Evolutionary conservation across 2,888 invertebrate species (phyloP).

Genomic region (Athripsodes cinereus): DNA sequence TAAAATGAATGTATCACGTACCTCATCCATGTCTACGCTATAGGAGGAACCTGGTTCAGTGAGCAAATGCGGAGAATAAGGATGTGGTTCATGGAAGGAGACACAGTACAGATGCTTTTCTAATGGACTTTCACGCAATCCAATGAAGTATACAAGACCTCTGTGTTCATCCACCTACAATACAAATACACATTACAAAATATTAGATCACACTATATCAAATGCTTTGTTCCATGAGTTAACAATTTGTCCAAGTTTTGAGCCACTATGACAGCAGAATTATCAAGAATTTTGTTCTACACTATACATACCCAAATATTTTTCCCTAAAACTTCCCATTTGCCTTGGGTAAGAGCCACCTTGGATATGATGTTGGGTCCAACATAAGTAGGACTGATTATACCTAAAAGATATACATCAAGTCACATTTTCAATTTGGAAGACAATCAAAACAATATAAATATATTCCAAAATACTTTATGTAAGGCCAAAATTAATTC

Average conservation of each 20-base stretch:
- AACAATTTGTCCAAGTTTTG: not conserved
- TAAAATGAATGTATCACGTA: no score
- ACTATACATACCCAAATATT: slow-evolving; percentile 70
- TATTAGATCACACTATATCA: not conserved
- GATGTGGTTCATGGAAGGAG: slow-evolving; percentile 44
- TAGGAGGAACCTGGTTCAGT: slow-evolving; percentile 84
- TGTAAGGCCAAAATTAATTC: no score
- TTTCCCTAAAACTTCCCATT: slow-evolving; percentile 88
- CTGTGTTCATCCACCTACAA: slow-evolving; percentile 62
- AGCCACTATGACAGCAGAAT: no score
- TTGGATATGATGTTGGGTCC: slow-evolving; percentile 63
- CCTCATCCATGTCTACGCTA: slow-evolving; percentile 73
- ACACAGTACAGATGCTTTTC: slow-evolving; percentile 91
- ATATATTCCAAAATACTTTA: no score
- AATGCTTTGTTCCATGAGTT: not conserved
- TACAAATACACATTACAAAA: not conserved
- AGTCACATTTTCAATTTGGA: no score
- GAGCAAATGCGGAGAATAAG: slow-evolving; percentile 62
- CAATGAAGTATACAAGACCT: slow-evolving; percentile 85
- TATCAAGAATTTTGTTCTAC: no score
- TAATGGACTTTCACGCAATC: slow-evolving; percentile 81
- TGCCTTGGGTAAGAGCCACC: slow-evolving; percentile 76
- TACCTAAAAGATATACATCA: slow-evolving; percentile 28
- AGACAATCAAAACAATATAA: no score
- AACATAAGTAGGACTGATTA: slow-evolving; percentile 31